These are phyloP conservation scores for Saguinus imperator DNA, from an alignment of 2,113 vertebrate genomes.

Conservation along the genomic window DNA sequence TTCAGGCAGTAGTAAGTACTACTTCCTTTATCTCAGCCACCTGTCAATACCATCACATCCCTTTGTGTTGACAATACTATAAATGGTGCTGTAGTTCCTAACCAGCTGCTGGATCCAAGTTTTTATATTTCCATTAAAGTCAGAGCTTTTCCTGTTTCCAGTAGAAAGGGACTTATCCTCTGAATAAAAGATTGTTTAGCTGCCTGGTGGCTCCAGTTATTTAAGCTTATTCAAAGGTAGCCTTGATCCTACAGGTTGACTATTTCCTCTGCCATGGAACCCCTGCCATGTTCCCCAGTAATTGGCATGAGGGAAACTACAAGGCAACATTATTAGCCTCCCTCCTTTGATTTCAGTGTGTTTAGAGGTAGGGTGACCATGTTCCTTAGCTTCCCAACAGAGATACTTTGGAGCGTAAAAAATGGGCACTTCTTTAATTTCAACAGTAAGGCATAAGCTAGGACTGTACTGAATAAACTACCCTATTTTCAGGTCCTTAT, in stretches of 20 bases:
- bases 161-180: background rate
- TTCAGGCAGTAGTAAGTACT: background rate
- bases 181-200: background rate
- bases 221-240: constrained; percentile 15
- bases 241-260: background rate
- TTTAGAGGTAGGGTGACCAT: background rate
- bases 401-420: background rate
- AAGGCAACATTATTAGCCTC: background rate
- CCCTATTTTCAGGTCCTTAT: background rate
- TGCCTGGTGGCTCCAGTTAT: background rate
- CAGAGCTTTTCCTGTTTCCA: background rate
- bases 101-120: background rate
- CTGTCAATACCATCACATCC: background rate
- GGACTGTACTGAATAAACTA: background rate
- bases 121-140: background rate
- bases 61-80: background rate
- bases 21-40: background rate
- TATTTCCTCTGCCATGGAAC: constrained; percentile 9
- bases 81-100: background rate
- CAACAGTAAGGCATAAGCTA: background rate
- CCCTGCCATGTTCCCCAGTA: background rate
- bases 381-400: constrained; percentile 42
- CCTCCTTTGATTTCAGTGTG: background rate
- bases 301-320: background rate
- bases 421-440: background rate